Evolutionary conservation across 2,113 vertebrate species (phyloP), one percentile per base, ranked within the genome.

Genomic region (Sarotherodon lohbergeri): DNA sequence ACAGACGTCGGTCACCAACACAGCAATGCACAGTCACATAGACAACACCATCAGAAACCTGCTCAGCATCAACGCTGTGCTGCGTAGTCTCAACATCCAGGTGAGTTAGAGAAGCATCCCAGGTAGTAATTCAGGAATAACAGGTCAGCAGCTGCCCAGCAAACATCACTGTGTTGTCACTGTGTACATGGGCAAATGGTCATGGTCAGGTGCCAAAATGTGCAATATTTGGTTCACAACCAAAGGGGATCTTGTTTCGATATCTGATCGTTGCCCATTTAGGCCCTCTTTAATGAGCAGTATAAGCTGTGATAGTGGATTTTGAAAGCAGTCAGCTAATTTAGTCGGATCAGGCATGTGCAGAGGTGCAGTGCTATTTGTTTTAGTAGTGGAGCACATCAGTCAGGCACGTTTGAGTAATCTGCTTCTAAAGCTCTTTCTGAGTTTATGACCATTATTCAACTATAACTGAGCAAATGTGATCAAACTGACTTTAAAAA

Each of bases 11-110:
- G 94, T 95, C 92, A 96, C 91, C 78, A 94, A 94, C 90, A 83
- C 94, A 24, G 95, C 85, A 6, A 90, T 97, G 71, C 95, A 94
- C 66, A 89, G 89, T 82, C 95, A 96, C 90, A 91, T 97, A 86
- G 97, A 97, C 27, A 96, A 89, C 95, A 93, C 84, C 81, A 22
- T 96, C 89, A 94, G 92, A 57, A 97, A 97, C 92, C 91, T 97
- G 80, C 87, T 85, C 86, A 97, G 93, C 92, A 93, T 96, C 83
- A 94, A 93, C 2, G 94, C 94, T 24, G 95, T 97, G 86, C 90
- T 97, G 81, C 93, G 89, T 11, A 96, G 96, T 87, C 96, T 97
- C 87, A 96, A 95, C 89, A 93, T 97, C 88, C 96, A 95, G 95
- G 92, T 95, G 81, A 93, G 92, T 57, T 10, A 4, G n/a, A 56